A percentile compares a stretch with the other conserved stretches of the same genome.
phyloP scores from a whole-genome alignment of 1,140 invertebrate species.

The Myzus persicae region DNA sequence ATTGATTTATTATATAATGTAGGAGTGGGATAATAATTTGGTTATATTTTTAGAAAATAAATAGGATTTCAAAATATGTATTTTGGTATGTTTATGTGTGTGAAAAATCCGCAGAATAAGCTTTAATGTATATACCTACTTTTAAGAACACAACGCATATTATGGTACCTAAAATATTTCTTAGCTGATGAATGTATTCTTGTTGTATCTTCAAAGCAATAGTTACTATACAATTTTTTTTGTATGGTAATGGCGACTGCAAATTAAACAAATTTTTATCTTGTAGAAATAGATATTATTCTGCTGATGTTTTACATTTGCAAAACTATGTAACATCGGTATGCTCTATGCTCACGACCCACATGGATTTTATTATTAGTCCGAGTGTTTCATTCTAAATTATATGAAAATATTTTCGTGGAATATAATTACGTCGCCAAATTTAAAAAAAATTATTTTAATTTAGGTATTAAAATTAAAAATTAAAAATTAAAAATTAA shows the following conservation, averaged over 20 bases:
- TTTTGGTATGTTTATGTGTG: background rate
- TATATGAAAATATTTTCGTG: constrained; percentile 1
- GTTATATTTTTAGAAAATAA: background rate
- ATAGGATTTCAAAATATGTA: background rate
- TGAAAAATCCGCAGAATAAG: background rate
- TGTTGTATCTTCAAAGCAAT: background rate
- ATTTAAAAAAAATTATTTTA: background rate
- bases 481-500: too few species aligned
- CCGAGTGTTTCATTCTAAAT: background rate
- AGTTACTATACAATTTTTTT: background rate
- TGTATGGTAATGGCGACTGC: background rate
- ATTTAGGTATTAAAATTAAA: too few species aligned
- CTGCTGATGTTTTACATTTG: background rate
- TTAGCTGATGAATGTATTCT: background rate
- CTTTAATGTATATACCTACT: background rate
- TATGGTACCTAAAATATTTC: background rate
- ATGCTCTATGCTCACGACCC: background rate
- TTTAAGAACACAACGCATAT: background rate
- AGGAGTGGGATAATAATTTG: background rate
- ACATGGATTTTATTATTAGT: constrained; percentile 46
- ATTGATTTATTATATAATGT: background rate
- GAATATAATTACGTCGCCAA: background rate
- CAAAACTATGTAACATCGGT: background rate
- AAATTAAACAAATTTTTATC: constrained; percentile 14
- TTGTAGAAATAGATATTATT: constrained; percentile 20